Percentiles rank a stretch among this genome's conserved stretches.
Evolutionary conservation across 2,888 invertebrate genomes (phyloP).

Genomic region (Reticulitermes lucifugus): DNA sequence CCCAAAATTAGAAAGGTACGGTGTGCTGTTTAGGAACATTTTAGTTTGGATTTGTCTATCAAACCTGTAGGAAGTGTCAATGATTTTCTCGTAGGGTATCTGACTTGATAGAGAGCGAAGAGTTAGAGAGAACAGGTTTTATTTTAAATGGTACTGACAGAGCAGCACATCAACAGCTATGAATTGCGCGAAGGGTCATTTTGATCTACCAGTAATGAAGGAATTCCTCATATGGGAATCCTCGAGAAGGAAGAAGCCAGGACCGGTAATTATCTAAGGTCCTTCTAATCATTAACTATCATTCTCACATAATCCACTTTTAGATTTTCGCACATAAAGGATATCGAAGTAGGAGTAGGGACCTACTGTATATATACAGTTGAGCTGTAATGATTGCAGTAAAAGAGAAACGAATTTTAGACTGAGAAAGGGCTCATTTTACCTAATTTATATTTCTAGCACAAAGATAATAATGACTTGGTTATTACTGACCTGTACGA

Average conservation of each 20-base stretch:
- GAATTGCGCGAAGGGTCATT: conserved; percentile 2
- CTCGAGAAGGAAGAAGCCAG: background rate
- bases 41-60: too few species aligned
- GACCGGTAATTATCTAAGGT: background rate
- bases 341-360: background rate
- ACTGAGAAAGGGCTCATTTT: too few species aligned
- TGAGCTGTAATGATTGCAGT: too few species aligned
- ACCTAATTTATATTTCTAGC: too few species aligned
- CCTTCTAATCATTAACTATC: background rate
- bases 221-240: background rate
- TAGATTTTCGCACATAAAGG: background rate
- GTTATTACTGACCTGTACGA: background rate
- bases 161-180: background rate
- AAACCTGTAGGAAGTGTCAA: background rate
- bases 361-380: too few species aligned
- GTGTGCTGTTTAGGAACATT: too few species aligned
- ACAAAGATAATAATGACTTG: background rate
- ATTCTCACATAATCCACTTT: background rate
- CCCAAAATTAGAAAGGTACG: too few species aligned
- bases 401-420: too few species aligned
- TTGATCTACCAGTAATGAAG: background rate
- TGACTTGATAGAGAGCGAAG: background rate
- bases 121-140: background rate
- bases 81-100: background rate
- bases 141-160: background rate